A percentile compares a stretch with the other conserved stretches of the same genome.
These are phyloP conservation scores for Neosilurus hyrtlii DNA, from an alignment of 2,797 vertebrate species.

Conservation along the genomic window DNA sequence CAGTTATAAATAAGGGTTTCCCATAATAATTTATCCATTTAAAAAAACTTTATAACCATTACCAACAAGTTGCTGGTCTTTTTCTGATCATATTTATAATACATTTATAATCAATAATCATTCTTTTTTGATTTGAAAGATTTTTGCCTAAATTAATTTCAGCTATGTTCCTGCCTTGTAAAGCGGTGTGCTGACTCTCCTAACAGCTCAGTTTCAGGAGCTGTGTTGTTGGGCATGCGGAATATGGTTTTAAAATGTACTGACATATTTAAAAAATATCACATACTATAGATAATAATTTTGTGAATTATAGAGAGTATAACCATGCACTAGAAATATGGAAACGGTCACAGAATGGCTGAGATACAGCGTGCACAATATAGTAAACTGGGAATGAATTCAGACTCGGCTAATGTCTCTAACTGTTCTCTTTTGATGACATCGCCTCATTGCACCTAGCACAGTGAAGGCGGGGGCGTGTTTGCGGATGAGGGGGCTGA, in stretches of 20 bases:
- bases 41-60: too few species aligned
- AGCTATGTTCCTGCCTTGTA: too few species aligned
- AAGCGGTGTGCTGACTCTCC: too few species aligned
- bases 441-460: neutral
- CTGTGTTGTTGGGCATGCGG: neutral
- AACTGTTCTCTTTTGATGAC: neutral
- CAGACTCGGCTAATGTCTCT: neutral
- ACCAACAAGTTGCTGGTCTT: too few species aligned
- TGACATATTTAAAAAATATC: neutral
- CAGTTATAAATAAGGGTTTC: too few species aligned
- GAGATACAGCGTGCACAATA: neutral
- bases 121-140: too few species aligned
- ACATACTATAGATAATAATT: neutral
- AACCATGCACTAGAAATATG: neutral
- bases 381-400: neutral
- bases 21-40: too few species aligned
- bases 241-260: neutral
- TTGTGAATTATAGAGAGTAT: neutral
- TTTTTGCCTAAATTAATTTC: too few species aligned
- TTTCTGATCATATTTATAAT: too few species aligned
- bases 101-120: too few species aligned
- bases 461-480: constrained; percentile 3
- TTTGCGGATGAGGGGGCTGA: constrained; percentile 46
- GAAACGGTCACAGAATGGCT: neutral
- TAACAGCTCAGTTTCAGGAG: neutral